Evolutionary conservation across 2,797 vertebrate genomes (phyloP).

Genomic region (Ceryle rudis): DNA sequence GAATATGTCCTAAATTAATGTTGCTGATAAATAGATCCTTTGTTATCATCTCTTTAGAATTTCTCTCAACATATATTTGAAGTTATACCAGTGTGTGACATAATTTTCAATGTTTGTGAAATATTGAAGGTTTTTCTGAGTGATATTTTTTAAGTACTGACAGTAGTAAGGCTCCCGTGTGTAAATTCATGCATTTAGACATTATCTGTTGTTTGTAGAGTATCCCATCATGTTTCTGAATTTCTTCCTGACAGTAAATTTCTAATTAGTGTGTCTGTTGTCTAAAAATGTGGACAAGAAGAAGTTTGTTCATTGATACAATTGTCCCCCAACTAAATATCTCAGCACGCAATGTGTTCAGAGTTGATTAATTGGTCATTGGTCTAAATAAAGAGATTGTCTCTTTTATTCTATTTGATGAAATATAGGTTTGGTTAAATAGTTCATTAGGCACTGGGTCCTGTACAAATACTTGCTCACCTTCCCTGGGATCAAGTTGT

Average conservation of each 20-base stretch:
- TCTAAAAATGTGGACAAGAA: not conserved
- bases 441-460: not conserved
- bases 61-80: not conserved
- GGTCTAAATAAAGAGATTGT: not conserved
- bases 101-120: not conserved
- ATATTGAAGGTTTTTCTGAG: not conserved
- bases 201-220: not conserved
- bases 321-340: too few relatives aligned
- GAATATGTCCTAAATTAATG: not conserved
- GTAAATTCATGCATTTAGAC: not conserved
- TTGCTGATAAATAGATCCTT: not conserved
- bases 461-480: not conserved
- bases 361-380: not conserved
- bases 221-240: not conserved
- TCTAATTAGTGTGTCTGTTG: not conserved
- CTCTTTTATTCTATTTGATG: not conserved
- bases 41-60: not conserved
- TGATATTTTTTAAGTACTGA: not conserved
- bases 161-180: not conserved
- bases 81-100: not conserved
- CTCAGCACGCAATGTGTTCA: not conserved
- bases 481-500: not conserved
- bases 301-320: not conserved
- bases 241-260: not conserved
- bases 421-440: not conserved